Base-by-base conservation (phyloP, 2,113 vertebrate genomes). In the Phylloscopus trochiloides region DNA sequence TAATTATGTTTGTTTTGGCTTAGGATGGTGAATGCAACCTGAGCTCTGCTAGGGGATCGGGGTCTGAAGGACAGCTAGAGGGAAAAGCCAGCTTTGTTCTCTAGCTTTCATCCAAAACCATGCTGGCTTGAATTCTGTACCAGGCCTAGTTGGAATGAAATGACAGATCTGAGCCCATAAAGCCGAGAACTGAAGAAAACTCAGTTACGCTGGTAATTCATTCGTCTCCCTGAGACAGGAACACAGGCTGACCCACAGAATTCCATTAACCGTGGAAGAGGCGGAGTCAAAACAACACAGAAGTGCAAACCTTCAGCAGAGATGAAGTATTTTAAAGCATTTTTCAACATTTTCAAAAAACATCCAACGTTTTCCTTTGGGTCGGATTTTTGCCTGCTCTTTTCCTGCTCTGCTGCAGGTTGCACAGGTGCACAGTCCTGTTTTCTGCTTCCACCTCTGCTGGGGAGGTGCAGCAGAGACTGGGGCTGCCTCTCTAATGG, bases 1-100 rank as follows among this genome's bases (percentile, higher is more conserved):
- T 48, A 73, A 61, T 77, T 80, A 16, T 47, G 20, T 94, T 88
- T 96, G 43, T 78, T 96, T 92, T 86, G 92, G 62, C 54, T 24
- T 34, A 61, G 19, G 14, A 47, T 12, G 26, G 19, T 12, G 50
- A 68, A n/a, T 55, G 66, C 38, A 94, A 36, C 50, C 42, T 15
- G 58, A 91, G 79, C 50, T 43, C 43, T 79, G 52, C 28, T 31
- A 14, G 13, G 25, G 40, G 21, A 75, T 45, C n/a, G 38, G 42
- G 10, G 17, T 32, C 51, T 90, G 77, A 84, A 93, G 68, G 85
- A 74, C 77, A 81, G 68, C 36, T 50, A 52, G 63, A 86, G 51
- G 75, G 34, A 83, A 88, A 88, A 73, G 22, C 17, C 42, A 48
- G 61, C 68, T 88, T 92, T 93, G 40, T 92, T 71, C 48, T 45